Conservation (phyloP, 2,888 invertebrate species). For the Drosophila subsilvestris region DNA sequence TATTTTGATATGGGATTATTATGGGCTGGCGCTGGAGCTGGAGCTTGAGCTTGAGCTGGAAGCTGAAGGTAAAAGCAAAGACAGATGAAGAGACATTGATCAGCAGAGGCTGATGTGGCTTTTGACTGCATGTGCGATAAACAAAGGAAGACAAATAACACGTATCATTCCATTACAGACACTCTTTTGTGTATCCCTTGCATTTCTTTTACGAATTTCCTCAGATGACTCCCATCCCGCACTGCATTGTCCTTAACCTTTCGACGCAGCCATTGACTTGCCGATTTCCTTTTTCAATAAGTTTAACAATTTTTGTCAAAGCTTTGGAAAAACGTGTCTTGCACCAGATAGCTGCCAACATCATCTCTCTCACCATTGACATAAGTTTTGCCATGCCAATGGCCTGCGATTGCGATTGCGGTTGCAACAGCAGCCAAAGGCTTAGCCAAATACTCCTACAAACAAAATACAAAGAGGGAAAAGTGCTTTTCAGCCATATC, state of each 20-base stretch:
- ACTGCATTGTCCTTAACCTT: conserved; percentile 69
- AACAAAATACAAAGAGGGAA: conserved; percentile 19
- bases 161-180: not conserved
- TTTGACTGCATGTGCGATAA: not conserved
- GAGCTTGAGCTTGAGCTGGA: not conserved
- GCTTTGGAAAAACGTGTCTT: conserved; percentile 59
- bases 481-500: conserved; percentile 31
- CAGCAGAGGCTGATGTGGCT: not conserved
- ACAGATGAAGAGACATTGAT: conserved; percentile 10
- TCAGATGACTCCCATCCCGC: not conserved
- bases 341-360: conserved; percentile 64
- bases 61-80: conserved; percentile 13
- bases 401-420: conserved; percentile 61
- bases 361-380: conserved; percentile 62
- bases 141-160: conserved; percentile 9
- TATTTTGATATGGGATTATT: conserved; percentile 30
- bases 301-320: conserved; percentile 57
- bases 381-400: conserved; percentile 61
- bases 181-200: not conserved
- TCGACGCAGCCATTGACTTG: conserved; percentile 49
- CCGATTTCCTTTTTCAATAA: conserved; percentile 57
- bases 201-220: not conserved
- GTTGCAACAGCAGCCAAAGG: not conserved
- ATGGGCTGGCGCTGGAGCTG: not conserved
- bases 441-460: conserved; percentile 30